phyloP scores from a whole-genome alignment of 2,888 invertebrate species.

The Julus scanicus region DNA sequence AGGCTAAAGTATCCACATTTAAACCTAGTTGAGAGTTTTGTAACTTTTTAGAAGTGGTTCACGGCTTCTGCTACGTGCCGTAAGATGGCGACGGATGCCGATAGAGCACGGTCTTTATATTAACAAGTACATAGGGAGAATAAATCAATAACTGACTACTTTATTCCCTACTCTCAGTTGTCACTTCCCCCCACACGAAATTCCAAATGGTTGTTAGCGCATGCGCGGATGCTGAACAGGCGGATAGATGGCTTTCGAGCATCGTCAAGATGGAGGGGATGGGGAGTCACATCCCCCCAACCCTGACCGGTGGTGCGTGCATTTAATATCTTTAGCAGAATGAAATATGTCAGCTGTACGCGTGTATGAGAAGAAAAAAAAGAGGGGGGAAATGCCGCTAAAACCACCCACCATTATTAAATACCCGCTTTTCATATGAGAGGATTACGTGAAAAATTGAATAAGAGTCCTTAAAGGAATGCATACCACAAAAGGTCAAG shows the following conservation, averaged over 20 bases:
- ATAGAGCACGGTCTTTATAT: neutral
- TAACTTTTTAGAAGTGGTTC: no score
- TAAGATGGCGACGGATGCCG: no score
- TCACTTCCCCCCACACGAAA: neutral
- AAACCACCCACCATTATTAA: constrained; percentile 39
- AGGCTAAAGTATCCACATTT: no score
- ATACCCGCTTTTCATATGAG: neutral
- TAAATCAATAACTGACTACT: neutral
- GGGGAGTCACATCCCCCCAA: neutral
- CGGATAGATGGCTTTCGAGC: neutral
- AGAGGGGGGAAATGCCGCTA: neutral
- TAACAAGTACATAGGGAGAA: neutral
- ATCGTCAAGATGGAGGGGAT: neutral
- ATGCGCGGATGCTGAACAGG: neutral
- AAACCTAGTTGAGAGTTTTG: no score
- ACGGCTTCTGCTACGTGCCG: no score
- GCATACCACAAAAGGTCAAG: no score
- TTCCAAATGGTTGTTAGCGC: neutral
- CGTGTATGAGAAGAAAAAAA: neutral
- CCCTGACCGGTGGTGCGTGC: constrained; percentile 31
- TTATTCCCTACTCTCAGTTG: neutral
- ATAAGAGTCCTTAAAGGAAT: neutral
- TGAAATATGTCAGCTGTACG: constrained; percentile 24
- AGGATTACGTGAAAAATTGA: neutral
- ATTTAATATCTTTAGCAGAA: constrained; percentile 3